Evolutionary conservation across 2,797 vertebrate genomes (phyloP).

Genomic region (Anas bernieri): DNA sequence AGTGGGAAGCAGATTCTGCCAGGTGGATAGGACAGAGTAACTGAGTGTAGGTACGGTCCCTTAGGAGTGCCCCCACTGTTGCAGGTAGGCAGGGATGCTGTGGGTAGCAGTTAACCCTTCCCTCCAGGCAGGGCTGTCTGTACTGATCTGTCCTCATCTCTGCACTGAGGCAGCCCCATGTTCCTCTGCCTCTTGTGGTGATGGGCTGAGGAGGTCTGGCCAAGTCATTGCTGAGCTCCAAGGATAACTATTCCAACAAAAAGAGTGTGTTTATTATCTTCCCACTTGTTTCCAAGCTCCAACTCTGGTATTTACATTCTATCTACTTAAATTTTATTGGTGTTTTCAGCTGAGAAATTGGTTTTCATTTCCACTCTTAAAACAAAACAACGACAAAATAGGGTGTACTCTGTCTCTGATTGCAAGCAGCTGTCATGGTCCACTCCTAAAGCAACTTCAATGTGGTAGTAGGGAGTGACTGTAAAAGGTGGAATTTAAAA

Average conservation of each 20-base stretch:
- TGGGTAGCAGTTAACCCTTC: background rate
- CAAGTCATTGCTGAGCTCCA: background rate
- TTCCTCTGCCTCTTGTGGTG: background rate
- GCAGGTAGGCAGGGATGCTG: background rate
- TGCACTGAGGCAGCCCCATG: background rate
- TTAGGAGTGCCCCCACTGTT: background rate
- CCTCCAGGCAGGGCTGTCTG: background rate
- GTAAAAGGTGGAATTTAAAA: constrained; percentile 26
- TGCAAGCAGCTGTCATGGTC: constrained; percentile 31
- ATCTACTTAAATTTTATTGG: constrained; percentile 64
- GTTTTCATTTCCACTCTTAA: constrained; percentile 63
- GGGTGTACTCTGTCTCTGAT: constrained; percentile 33
- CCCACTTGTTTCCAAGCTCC: constrained; percentile 22
- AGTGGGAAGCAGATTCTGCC: background rate
- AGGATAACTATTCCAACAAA: background rate
- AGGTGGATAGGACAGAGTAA: background rate
- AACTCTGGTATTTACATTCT: constrained; percentile 57
- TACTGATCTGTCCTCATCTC: background rate
- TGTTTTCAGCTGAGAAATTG: constrained; percentile 60
- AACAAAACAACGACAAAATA: constrained; percentile 9
- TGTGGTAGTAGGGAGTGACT: background rate
- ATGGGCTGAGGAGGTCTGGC: background rate
- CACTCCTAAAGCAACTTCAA: background rate
- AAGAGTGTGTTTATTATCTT: constrained; percentile 50
- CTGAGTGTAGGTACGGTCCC: background rate